Evolutionary conservation across 1,140 invertebrate genomes (phyloP).

Genomic region (Orussus abietinus): DNA sequence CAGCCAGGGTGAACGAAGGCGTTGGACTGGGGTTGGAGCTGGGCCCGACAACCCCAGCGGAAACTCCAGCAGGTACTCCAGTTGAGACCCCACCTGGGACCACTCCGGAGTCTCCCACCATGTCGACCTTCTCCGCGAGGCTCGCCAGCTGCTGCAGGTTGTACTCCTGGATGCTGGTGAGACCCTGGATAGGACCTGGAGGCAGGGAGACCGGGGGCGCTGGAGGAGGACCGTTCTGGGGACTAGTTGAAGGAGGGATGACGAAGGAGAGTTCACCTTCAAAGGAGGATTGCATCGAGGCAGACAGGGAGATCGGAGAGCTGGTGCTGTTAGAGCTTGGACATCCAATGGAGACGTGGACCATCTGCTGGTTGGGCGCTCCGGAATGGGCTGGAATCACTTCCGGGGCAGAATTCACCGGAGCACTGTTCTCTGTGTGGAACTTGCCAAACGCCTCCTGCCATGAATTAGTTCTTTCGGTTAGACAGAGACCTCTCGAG

Average conservation of each 20-base stretch:
- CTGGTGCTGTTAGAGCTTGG: conserved; percentile 57
- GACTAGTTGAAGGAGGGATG: conserved; percentile 45
- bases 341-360: conserved; percentile 49
- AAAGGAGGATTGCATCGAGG: conserved; percentile 73
- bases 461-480: too few relatives aligned
- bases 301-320: conserved; percentile 64
- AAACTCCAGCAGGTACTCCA: too few relatives aligned
- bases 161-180: conserved; percentile 77
- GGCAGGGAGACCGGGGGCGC: conserved; percentile 45
- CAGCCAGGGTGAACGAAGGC: conserved; percentile 66
- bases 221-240: conserved; percentile 51
- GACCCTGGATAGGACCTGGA: conserved; percentile 51
- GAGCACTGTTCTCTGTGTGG: conserved; percentile 58
- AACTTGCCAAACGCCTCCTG: conserved; percentile 71
- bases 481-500: too few relatives aligned
- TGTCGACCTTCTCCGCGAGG: conserved; percentile 64
- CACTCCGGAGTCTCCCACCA: conserved; percentile 39
- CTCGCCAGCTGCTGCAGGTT: conserved; percentile 77
- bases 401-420: conserved; percentile 23
- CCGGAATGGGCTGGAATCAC: conserved; percentile 25
- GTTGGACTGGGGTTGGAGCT: conserved; percentile 65
- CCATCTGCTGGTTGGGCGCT: conserved; percentile 33
- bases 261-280: conserved; percentile 59
- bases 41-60: conserved; percentile 47
- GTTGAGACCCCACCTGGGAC: too few relatives aligned